These are phyloP conservation scores for Camponotus fellah DNA, from an alignment of 2,888 invertebrate species.

Conservation along the genomic window DNA sequence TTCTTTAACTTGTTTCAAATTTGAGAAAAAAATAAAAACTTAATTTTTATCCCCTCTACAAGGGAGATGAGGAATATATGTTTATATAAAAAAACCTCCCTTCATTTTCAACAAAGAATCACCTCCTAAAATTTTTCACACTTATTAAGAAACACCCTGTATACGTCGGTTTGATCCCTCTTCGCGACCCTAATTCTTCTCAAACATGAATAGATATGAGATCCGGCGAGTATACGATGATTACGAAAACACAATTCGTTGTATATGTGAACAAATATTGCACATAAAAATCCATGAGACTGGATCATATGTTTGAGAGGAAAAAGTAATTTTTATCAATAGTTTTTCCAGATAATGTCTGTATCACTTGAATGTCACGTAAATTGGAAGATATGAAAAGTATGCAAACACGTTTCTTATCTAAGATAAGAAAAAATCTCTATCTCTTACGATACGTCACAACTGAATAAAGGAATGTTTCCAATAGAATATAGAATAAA, in stretches of 20 bases:
- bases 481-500: background rate
- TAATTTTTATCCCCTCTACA: no score
- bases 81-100: no score
- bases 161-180: background rate
- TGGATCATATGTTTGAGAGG: background rate
- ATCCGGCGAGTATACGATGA: background rate
- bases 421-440: background rate
- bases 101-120: no score
- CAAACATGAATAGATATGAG: background rate
- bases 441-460: background rate
- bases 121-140: no score
- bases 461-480: background rate
- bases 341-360: background rate
- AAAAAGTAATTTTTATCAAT: background rate
- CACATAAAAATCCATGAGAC: background rate
- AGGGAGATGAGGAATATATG: no score
- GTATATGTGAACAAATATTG: background rate
- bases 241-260: background rate
- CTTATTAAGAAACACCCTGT: no score
- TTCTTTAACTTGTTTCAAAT: no score
- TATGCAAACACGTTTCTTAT: background rate
- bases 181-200: background rate
- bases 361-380: background rate
- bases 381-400: constrained; percentile 3
- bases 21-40: no score